A percentile compares a stretch with the other conserved stretches of the same genome.
phyloP scores from a whole-genome alignment of 2,113 vertebrate genomes.

The Tichodroma muraria region DNA sequence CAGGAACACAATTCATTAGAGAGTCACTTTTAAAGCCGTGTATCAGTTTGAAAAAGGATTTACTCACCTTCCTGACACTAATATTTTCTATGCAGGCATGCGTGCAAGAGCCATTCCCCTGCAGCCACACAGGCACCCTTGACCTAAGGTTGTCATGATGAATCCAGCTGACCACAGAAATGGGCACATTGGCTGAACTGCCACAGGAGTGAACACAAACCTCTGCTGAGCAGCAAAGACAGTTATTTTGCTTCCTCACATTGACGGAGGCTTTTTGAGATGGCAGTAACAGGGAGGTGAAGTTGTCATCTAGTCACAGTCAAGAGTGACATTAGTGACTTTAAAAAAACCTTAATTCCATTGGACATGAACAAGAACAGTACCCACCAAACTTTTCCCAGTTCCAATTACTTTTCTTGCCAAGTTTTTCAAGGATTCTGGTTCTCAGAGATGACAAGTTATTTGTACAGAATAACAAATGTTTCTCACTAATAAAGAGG shows the following conservation, averaged over 20 bases:
- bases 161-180: neutral
- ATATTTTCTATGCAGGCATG: neutral
- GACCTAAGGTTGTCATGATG: neutral
- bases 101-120: neutral
- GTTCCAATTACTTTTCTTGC: neutral
- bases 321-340: neutral
- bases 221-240: neutral
- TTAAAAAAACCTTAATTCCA: neutral
- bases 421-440: neutral
- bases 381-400: neutral
- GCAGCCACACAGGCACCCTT: neutral
- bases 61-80: neutral
- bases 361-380: neutral
- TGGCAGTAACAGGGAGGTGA: neutral
- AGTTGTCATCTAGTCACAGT: neutral
- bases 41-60: neutral
- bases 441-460: neutral
- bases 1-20: neutral
- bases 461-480: neutral
- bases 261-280: neutral
- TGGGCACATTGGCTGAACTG: neutral
- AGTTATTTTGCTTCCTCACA: neutral
- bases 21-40: neutral
- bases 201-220: neutral
- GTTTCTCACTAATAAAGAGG: neutral